Evolutionary conservation across 2,797 vertebrate species (phyloP).

Genomic region (Carapus acus): DNA sequence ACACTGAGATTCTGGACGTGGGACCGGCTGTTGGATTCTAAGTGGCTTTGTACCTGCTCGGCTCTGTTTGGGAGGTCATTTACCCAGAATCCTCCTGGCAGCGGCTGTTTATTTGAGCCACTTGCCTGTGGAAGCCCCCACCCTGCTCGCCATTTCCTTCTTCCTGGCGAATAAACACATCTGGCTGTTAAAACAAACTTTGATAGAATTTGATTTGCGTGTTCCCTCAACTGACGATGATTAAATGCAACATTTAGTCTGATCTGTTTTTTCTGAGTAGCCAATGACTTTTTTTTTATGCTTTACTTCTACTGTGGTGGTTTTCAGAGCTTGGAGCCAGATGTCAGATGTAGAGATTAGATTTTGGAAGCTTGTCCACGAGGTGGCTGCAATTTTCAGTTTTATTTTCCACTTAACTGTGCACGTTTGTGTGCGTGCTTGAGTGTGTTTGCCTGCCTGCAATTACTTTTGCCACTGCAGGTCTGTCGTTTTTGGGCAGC

Average conservation of each 20-base stretch:
- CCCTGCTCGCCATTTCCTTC: conserved; percentile 58
- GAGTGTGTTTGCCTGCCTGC: conserved; percentile 19
- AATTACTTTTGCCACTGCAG: conserved; percentile 27
- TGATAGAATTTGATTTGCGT: conserved; percentile 31
- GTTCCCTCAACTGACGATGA: conserved; percentile 5
- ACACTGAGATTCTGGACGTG: no score
- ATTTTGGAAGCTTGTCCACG: conserved; percentile 19
- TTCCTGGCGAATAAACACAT: conserved; percentile 20
- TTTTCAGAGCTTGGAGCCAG: conserved; percentile 40
- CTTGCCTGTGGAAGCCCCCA: conserved; percentile 35
- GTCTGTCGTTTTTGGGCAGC: conserved; percentile 59
- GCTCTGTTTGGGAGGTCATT: conserved; percentile 48
- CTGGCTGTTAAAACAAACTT: conserved; percentile 41
- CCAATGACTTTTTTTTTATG: conserved; percentile 23
- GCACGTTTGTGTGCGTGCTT: conserved; percentile 8
- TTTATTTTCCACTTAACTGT: no score
- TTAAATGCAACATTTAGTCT: no score
- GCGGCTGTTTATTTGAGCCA: conserved; percentile 47
- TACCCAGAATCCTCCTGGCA: conserved; percentile 43
- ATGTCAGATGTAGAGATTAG: conserved; percentile 51
- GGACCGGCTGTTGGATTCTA: conserved; percentile 6
- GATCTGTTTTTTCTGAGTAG: conserved; percentile 1
- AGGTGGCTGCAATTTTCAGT: no score
- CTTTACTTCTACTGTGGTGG: conserved; percentile 18
- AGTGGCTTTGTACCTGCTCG: conserved; percentile 50